Percentiles rank a stretch among this genome's conserved stretches.
phyloP scores from a whole-genome alignment of 2,888 invertebrate species.

The Stenodema calcarata region DNA sequence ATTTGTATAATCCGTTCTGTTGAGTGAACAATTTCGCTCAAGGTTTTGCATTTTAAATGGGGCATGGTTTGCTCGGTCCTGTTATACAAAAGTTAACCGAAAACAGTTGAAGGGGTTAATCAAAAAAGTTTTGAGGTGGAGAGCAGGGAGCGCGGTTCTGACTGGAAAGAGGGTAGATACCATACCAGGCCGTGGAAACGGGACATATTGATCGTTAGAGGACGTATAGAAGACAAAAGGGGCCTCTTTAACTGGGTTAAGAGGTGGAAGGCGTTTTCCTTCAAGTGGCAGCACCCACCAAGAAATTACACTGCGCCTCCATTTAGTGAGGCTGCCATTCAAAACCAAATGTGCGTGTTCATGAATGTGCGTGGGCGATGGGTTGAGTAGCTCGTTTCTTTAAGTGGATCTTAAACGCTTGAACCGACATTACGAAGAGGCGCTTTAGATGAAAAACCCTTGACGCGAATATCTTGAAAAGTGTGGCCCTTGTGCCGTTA shows the following conservation, averaged over 20 bases:
- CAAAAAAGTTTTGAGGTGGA: neutral
- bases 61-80: no score
- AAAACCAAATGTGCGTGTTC: neutral
- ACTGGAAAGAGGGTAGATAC: neutral
- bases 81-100: neutral
- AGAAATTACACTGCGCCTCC: neutral
- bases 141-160: neutral
- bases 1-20: no score
- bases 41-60: no score
- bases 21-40: no score
- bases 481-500: neutral
- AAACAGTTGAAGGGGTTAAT: neutral
- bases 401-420: neutral
- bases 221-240: conserved; percentile 7
- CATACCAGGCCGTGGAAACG: neutral
- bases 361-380: neutral
- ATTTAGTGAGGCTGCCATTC: neutral
- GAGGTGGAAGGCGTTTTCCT: conserved; percentile 22
- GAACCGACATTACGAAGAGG: neutral
- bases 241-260: conserved; percentile 1
- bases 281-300: neutral
- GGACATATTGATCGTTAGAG: neutral
- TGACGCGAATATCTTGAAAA: neutral
- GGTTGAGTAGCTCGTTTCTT: neutral
- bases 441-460: neutral